Base-by-base conservation (phyloP, 2,888 invertebrate species). In the Bombylius discolor region DNA sequence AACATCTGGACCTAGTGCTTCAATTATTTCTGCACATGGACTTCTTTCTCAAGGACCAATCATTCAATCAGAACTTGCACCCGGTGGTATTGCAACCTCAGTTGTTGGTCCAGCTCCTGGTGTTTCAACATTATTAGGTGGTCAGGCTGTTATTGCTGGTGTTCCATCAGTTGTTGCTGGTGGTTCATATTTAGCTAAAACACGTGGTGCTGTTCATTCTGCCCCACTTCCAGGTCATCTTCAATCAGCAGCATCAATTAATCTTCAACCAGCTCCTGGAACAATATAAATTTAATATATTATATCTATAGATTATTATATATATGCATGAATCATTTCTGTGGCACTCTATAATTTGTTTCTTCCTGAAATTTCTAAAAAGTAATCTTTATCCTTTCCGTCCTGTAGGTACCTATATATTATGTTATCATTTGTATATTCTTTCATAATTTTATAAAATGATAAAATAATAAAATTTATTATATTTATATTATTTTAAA, bases 211-310 rank as follows among this genome's bases (percentile, higher is more conserved):
- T 47, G 68, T 79, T 8, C 79, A 79, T 62, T 72, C 77, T 47
- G 79, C 79, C 49, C 79, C 79, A 4, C 67, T 79, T 62, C 77
- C 78, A 51, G 77, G 78, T 65, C 79, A 79, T 60, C 31, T 62
- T n/a, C 70, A 72, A 62, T 73, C 73, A 32, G 73, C 71, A 45
- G 67, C 70, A 42, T 72, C 73, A 11, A 74, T 79, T 56, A 79
- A 79, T 66, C 72, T 78, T 62, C 74, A 77, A 63, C 78, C 79
- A 51, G 79, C 79, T 61, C 78, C 79, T 63, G 79, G 79, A 67
- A 79, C 79, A 54, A 54, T 62, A 58, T 73, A 72, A 71, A 36
- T 7, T 36, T 36, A 23, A 23, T 23, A 23, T 23, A 23, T 23
- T 23, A 23, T 23, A 2, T 3, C 1, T 23, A 23, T 23, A 23